A percentile compares a stretch with the other conserved stretches of the same genome.
Evolutionary conservation across 2,113 vertebrate species (phyloP).

Genomic region (Scartelaos histophorus): DNA sequence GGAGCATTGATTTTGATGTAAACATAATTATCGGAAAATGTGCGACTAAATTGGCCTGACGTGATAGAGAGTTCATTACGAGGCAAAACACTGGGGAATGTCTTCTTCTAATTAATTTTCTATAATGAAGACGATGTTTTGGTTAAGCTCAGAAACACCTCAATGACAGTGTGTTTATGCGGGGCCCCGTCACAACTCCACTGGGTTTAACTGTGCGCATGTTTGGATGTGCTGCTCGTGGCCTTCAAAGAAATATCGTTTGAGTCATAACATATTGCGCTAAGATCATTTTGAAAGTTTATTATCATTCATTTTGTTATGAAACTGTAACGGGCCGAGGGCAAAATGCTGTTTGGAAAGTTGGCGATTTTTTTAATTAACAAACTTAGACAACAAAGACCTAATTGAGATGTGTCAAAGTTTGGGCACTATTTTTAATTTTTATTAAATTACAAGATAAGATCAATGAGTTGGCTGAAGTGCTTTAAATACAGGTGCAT

Average conservation of each 20-base stretch:
- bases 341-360: not conserved
- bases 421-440: not conserved
- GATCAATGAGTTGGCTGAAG: not conserved
- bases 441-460: not conserved
- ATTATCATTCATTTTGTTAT: not conserved
- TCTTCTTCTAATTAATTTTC: conserved; percentile 80
- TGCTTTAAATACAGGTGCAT: too few species aligned
- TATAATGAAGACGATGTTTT: conserved; percentile 78
- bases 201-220: conserved; percentile 26
- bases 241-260: not conserved
- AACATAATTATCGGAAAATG: conserved; percentile 78
- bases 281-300: not conserved
- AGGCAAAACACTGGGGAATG: conserved; percentile 77
- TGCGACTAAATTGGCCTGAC: conserved; percentile 73
- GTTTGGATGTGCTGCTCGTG: conserved; percentile 5
- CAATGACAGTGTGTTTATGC: conserved; percentile 72
- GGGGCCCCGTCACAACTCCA: conserved; percentile 52
- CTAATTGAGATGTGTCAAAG: not conserved
- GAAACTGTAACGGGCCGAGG: not conserved
- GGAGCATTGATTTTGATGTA: conserved; percentile 75
- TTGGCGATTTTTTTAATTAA: too few species aligned
- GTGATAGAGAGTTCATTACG: conserved; percentile 81
- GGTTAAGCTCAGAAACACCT: conserved; percentile 73
- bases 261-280: conserved; percentile 1
- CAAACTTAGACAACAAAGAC: not conserved